A percentile compares a stretch with the other conserved stretches of the same genome.
phyloP scores from a whole-genome alignment of 2,113 vertebrate species.

The Oriolus oriolus region DNA sequence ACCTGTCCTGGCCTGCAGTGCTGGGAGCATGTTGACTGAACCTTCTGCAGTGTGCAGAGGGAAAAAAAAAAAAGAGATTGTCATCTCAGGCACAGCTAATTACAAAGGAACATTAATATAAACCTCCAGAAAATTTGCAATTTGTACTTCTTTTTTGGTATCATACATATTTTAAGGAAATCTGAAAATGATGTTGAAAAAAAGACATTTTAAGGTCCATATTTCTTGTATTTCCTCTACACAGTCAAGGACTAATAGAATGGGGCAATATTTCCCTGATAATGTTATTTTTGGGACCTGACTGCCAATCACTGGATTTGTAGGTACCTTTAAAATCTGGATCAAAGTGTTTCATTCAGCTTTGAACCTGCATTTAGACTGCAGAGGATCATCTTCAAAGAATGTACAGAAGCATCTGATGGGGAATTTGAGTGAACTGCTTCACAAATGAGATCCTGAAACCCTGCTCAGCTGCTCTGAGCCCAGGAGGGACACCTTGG shows the following conservation, averaged over 20 bases:
- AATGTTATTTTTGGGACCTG: neutral
- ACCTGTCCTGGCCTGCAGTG: slow-evolving; percentile 81
- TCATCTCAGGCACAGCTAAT: neutral
- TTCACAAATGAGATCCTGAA: neutral
- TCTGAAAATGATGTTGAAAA: neutral
- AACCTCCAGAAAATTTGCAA: neutral
- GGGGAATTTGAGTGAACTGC: neutral
- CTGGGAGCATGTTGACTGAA: slow-evolving; percentile 81
- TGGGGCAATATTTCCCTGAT: neutral
- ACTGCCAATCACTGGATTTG: neutral
- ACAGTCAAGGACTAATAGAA: neutral
- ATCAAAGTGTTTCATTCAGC: neutral
- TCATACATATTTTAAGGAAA: neutral
- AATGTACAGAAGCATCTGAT: neutral
- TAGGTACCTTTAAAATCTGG: neutral
- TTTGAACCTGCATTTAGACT: neutral
- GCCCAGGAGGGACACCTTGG: accelerated
- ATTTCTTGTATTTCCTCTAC: neutral
- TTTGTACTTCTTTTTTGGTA: neutral
- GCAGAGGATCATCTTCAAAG: neutral
- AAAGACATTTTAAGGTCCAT: neutral
- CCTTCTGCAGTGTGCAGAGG: slow-evolving; percentile 61
- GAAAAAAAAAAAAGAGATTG: neutral
- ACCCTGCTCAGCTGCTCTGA: neutral
- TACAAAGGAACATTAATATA: neutral